Evolutionary conservation across 2,797 vertebrate species (phyloP), one percentile per base, ranked within the genome.

Genomic region (Ctenochaetus hawaiiensis): DNA sequence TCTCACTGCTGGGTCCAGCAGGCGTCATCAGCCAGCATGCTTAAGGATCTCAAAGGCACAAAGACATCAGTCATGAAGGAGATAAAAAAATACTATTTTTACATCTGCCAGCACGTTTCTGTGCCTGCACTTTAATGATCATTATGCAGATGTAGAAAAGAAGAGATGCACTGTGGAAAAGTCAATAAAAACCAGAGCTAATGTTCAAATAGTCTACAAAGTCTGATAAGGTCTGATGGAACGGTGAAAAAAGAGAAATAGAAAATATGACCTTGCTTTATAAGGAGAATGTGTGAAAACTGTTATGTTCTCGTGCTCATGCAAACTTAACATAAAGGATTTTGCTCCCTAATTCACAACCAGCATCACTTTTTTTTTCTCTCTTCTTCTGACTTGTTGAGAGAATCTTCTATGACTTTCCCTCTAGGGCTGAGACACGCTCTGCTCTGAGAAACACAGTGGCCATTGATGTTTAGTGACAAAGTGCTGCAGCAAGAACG

Each of bases 391-490:
- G 14, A 78, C 65, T 78, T 56, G 57, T 54, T 71, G 68, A 67
- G 48, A 80, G n/a, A 57, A 56, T 64, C 47, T 72, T 72, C 62
- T 23, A 44, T 12, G 5, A 52, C 66, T 80, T 77, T 68, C 67
- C 67, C 84, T 85, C 45, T 8, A 67, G 81, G 75, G 62, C 65
- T 65, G 71, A 83, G 72, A 85, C 67, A 53, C 20, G 66, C 43
- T 76, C 60, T 53, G 44, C 39, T 68, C 75, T 20, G 23, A 83
- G 69, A 87, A 79, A 80, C 53, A 52, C 77, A 49, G 76, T 43
- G 77, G 53, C 78, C 62, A 77, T 62, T 89, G 91, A 93, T 88
- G 81, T 88, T 56, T 47, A 39, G 72, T 71, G 82, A 89, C 75
- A 87, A 76, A 82, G 75, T 64, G 80, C 10, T 4, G 30, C 64